phyloP scores from a whole-genome alignment of 2,888 invertebrate species.

The Sinotaia quadrata region DNA sequence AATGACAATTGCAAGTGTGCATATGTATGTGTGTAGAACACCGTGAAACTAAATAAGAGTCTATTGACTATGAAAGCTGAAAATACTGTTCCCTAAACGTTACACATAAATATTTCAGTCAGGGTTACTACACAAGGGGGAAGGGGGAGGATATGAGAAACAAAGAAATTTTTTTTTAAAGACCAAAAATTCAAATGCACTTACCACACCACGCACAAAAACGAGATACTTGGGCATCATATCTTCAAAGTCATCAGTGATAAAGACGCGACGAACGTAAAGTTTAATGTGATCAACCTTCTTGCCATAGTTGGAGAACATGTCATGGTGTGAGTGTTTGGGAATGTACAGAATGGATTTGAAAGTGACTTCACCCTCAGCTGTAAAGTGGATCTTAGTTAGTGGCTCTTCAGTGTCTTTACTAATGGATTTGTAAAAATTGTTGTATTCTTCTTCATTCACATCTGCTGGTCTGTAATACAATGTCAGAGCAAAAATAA shows the following conservation, averaged over 20 bases:
- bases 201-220: slow-evolving; percentile 92
- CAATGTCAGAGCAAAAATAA: no score
- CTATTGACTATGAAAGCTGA: no score
- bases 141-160: no score
- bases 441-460: slow-evolving; percentile 88
- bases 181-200: slow-evolving; percentile 39
- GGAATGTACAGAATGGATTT: slow-evolving; percentile 96
- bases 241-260: slow-evolving; percentile 99
- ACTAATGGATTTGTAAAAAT: slow-evolving; percentile 95
- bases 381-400: slow-evolving; percentile 93
- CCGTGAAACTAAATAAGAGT: no score
- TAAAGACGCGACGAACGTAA: slow-evolving; percentile 98
- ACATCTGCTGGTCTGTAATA: slow-evolving; percentile 81
- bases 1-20: no score
- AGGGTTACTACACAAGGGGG: no score
- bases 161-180: no score
- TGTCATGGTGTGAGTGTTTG: slow-evolving; percentile 88
- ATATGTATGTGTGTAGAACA: no score
- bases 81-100: no score
- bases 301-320: slow-evolving; percentile 96
- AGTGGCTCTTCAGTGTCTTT: slow-evolving; percentile 89
- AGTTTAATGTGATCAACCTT: slow-evolving; percentile 95
- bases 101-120: no score
- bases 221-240: slow-evolving; percentile 98
- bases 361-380: slow-evolving; percentile 99